phyloP scores from a whole-genome alignment of 2,113 vertebrate genomes.

The Chaetorhynchus papuensis region DNA sequence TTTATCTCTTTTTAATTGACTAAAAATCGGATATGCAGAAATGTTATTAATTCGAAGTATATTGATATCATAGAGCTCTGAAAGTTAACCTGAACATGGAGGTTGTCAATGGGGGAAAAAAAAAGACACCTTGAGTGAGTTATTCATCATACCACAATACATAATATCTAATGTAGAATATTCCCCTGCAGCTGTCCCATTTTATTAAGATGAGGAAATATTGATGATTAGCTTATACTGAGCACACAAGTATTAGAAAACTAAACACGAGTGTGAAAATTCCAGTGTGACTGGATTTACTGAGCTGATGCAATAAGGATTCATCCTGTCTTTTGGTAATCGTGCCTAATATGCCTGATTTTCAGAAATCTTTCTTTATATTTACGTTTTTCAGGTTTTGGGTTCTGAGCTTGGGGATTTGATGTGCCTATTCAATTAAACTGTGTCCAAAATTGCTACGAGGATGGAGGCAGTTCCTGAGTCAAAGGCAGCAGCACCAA shows the following conservation, averaged over 20 bases:
- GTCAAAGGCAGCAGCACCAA: neutral
- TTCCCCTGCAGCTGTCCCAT: neutral
- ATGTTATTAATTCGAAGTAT: neutral
- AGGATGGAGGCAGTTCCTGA: neutral
- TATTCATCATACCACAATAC: neutral
- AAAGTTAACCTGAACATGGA: neutral
- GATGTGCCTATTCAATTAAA: neutral
- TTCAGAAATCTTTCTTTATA: neutral
- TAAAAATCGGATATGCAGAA: neutral
- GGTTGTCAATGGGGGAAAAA: neutral
- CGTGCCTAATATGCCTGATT: neutral
- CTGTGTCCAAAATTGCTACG: neutral
- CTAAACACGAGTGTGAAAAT: neutral
- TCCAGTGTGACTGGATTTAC: neutral
- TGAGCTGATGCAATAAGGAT: neutral
- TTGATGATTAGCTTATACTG: neutral
- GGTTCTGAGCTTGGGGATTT: neutral
- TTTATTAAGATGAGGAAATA: neutral
- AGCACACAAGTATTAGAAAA: neutral
- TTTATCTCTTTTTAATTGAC: neutral
- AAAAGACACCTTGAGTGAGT: neutral
- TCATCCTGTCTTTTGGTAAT: neutral
- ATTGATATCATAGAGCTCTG: neutral
- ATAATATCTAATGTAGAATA: neutral
- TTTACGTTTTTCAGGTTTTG: neutral